phyloP scores from a whole-genome alignment of 1,140 invertebrate genomes.

The Dinothrombium tinctorium region DNA sequence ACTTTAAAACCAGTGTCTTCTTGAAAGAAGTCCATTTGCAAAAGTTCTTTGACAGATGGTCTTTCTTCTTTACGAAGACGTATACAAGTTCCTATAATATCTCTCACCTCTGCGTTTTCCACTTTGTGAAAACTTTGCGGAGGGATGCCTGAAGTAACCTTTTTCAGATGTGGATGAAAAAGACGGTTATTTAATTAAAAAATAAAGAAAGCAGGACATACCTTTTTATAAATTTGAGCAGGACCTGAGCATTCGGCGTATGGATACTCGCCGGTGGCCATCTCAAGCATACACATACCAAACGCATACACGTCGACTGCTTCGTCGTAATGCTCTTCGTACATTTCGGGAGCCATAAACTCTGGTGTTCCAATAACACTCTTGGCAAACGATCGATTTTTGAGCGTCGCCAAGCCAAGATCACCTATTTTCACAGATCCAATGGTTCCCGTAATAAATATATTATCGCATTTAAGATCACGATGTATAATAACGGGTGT shows the following conservation, averaged over 20 bases:
- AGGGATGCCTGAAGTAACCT: conserved; percentile 59
- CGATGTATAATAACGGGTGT: conserved; percentile 92
- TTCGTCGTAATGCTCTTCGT: conserved; percentile 99
- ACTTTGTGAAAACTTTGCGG: conserved; percentile 90
- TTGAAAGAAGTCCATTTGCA: conserved; percentile 91
- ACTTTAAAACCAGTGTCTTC: conserved; percentile 83
- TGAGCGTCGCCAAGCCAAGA: conserved; percentile 86
- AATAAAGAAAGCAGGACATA: no score
- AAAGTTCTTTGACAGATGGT: conserved; percentile 73
- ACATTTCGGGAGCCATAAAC: conserved; percentile 99
- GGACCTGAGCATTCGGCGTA: conserved; percentile 95
- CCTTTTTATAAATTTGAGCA: conserved; percentile 97
- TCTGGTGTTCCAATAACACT: conserved; percentile 97
- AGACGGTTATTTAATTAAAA: no score
- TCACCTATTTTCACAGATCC: conserved; percentile 98
- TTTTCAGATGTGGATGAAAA: no score
- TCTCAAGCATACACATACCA: conserved; percentile 99
- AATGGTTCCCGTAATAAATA: conserved; percentile 95
- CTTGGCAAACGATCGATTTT: conserved; percentile 97
- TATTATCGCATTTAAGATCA: conserved; percentile 86
- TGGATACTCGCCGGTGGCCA: conserved; percentile 99
- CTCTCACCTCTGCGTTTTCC: conserved; percentile 75
- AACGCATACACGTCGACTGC: conserved; percentile 98
- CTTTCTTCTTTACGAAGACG: conserved; percentile 68
- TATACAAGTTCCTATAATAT: conserved; percentile 93